Conservation (phyloP, 2,888 invertebrate species). For the Himalopsyche tibetana region DNA sequence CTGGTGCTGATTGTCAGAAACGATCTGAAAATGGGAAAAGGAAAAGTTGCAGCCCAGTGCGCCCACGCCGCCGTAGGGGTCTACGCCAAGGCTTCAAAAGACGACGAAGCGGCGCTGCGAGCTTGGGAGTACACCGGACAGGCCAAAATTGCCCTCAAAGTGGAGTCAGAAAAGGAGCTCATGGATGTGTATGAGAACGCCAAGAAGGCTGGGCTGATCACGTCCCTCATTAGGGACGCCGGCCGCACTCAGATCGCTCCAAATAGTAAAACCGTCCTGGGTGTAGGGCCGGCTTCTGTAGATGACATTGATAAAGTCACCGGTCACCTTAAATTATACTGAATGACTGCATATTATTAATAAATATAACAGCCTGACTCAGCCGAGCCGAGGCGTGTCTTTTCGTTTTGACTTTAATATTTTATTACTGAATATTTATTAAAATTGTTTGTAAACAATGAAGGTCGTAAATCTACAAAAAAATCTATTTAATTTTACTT, state of each 20-base stretch:
- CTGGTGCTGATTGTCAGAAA: conserved; percentile 91
- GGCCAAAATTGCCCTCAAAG: conserved; percentile 91
- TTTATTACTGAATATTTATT: no score
- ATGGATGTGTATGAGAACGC: conserved; percentile 83
- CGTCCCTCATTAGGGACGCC: conserved; percentile 90
- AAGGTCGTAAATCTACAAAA: no score
- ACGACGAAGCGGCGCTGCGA: conserved; percentile 78
- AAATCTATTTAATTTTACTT: no score
- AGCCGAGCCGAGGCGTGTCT: no score
- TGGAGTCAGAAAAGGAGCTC: conserved; percentile 86
- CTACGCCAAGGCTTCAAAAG: conserved; percentile 82
- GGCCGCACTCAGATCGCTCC: conserved; percentile 95
- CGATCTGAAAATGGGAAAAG: conserved; percentile 96
- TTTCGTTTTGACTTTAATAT: no score
- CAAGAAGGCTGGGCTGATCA: conserved; percentile 81
- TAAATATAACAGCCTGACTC: not conserved
- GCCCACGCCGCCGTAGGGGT: conserved; percentile 95
- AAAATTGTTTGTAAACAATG: no score
- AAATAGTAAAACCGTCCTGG: conserved; percentile 93
- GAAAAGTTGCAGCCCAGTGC: conserved; percentile 96
- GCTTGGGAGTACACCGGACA: conserved; percentile 84
- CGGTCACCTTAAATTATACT: conserved; percentile 87
- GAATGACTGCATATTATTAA: not conserved
- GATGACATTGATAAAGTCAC: conserved; percentile 88
- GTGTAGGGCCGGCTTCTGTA: conserved; percentile 93